Evolutionary conservation across 2,888 invertebrate genomes (phyloP), one percentile per base, ranked within the genome.

Genomic region (Melieria picta): DNA sequence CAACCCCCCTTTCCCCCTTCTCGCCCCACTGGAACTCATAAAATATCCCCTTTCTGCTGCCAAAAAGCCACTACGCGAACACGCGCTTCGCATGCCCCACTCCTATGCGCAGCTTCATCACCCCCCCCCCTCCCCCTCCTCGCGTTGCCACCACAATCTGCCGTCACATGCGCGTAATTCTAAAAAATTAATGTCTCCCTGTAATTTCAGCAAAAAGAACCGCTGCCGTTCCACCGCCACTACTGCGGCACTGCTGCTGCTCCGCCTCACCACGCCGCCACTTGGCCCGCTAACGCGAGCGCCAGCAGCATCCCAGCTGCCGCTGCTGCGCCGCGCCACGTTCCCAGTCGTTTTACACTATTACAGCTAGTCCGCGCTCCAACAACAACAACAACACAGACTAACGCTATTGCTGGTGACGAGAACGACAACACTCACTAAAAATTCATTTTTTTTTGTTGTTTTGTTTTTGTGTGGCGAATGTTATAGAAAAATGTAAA

Each of bases 131-230:
- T 43, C n/a, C 9, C 4, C 4, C 43, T 3, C 48, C 50, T 43
- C 7, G 42, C 7, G 1, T 5, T 30, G n/a, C 11, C n/a, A 9
- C 13, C 16, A 43, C 42, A 60, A 52, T 10, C 64, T 43, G 9
- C 5, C 58, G 58, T 71, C 30, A 80, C 77, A 79, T 79, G 79
- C 80, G 80, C 79, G 80, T 79, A 80, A 72, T 79, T 81, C 80
- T 80, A 81, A 50, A 73, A 80, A 81, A 83, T 81, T 83, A 83
- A 82, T 83, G 80, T 82, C 79, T 80, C 79, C 79, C 80, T 80
- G 78, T 82, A 81, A 82, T 81, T 82, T 82, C 75, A 75, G 74
- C 79, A 79, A 77, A 78, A 77, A 75, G 56, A 62, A 13, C 48
- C 57, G 45, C n/a, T n/a, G 46, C 52, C 48, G 63, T 68, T 43